A percentile compares a stretch with the other conserved stretches of the same genome.
Conservation (phyloP, 2,888 invertebrate species). For the Chrysolina americana region DNA sequence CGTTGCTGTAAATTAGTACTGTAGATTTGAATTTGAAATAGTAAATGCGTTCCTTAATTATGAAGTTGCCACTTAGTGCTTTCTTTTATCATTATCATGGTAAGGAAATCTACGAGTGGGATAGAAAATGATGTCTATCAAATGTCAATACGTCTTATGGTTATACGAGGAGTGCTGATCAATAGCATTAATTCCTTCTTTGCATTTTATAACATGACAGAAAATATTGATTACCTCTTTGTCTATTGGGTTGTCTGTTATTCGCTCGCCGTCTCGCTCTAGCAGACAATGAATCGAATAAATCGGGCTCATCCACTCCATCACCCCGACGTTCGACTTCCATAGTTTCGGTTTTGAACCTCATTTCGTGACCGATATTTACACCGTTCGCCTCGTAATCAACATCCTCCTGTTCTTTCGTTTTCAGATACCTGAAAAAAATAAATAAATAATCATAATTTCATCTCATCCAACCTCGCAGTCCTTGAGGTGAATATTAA, state of each 20-base stretch:
- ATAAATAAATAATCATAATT: neutral
- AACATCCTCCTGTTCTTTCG: slow-evolving; percentile 85
- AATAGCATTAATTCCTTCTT: too few relatives aligned
- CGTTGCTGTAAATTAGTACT: too few relatives aligned
- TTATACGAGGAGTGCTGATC: too few relatives aligned
- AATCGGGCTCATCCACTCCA: slow-evolving; percentile 78
- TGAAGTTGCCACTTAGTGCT: too few relatives aligned
- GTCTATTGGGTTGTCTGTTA: slow-evolving; percentile 69
- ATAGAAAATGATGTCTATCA: too few relatives aligned
- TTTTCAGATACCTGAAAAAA: slow-evolving; percentile 74
- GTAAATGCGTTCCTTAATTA: too few relatives aligned
- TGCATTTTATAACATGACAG: too few relatives aligned
- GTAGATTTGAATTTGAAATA: too few relatives aligned
- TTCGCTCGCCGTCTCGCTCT: slow-evolving; percentile 75
- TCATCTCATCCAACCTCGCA: neutral
- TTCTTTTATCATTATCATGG: too few relatives aligned
- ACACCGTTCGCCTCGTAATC: slow-evolving; percentile 88
- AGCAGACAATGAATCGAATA: slow-evolving; percentile 85
- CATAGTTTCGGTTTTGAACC: slow-evolving; percentile 85
- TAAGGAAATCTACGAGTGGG: too few relatives aligned
- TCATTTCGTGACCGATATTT: slow-evolving; percentile 85
- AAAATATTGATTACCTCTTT: slow-evolving; percentile 69
- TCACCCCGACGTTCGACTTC: slow-evolving; percentile 83
- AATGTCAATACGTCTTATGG: too few relatives aligned
- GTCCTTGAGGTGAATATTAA: too few relatives aligned